Conservation (phyloP, 2,113 vertebrate species). For the Brachyistius frenatus region DNA sequence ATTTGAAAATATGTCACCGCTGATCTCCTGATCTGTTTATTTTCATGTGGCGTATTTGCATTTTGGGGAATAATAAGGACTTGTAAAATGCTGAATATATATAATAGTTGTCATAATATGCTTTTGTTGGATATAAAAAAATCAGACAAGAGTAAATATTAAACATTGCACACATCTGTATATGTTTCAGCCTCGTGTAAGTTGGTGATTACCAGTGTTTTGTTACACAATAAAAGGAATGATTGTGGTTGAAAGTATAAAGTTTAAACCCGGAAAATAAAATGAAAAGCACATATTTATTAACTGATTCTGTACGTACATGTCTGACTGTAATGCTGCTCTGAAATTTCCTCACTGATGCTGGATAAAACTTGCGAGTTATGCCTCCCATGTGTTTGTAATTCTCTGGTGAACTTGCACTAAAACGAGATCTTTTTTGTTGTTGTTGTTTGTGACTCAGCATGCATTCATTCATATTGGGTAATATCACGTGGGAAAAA, state of each 20-base stretch:
- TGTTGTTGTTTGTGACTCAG: not conserved
- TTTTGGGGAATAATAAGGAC: slow-evolving; percentile 68
- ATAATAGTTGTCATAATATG: slow-evolving; percentile 48
- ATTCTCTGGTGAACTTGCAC: not conserved
- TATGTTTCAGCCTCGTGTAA: not conserved
- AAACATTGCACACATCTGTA: slow-evolving; percentile 36
- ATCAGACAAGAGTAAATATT: slow-evolving; percentile 58
- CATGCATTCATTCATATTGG: not conserved
- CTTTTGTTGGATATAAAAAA: slow-evolving; percentile 48
- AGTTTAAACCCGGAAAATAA: not conserved
- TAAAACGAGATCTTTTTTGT: slow-evolving; percentile 9
- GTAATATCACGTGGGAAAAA: slow-evolving; percentile 58
- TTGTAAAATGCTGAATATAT: slow-evolving; percentile 69
- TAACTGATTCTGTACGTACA: not conserved
- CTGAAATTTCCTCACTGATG: not conserved
- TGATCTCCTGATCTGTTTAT: slow-evolving; percentile 10
- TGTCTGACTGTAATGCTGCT: not conserved
- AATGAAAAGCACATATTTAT: slow-evolving; percentile 5
- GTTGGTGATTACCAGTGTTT: slow-evolving; percentile 13
- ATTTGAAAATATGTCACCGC: not conserved
- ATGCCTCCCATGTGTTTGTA: slow-evolving; percentile 32
- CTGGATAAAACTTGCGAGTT: slow-evolving; percentile 35
- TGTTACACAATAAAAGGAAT: slow-evolving; percentile 3
- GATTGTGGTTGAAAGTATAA: slow-evolving; percentile 12
- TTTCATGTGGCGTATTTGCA: not conserved